A percentile compares a stretch with the other conserved stretches of the same genome.
phyloP scores from a whole-genome alignment of 2,797 vertebrate species.

The Squalus acanthias region DNA sequence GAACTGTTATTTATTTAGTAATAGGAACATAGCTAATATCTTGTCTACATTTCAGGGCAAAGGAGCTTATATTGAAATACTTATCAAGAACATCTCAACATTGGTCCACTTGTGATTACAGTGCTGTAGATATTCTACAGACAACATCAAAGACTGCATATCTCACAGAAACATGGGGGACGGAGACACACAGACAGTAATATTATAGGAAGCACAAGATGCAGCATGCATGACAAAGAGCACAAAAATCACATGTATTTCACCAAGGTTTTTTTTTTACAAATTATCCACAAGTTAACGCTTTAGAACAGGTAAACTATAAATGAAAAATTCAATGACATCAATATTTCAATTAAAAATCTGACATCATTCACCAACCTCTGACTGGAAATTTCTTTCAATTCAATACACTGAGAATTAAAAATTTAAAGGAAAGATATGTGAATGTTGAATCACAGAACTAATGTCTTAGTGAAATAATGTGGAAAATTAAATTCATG shows the following conservation, averaged over 20 bases:
- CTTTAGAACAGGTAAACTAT: neutral
- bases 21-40: constrained; percentile 63
- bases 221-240: constrained; percentile 62
- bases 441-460: no score
- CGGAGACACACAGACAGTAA: constrained; percentile 63
- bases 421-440: constrained; percentile 22
- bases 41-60: constrained; percentile 55
- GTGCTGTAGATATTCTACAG: constrained; percentile 44
- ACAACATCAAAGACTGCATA: constrained; percentile 53
- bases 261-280: no score
- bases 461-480: constrained; percentile 1
- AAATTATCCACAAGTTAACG: neutral
- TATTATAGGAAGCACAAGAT: constrained; percentile 61
- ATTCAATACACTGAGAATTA: neutral
- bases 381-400: neutral
- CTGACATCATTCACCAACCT: neutral
- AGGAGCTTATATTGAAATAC: constrained; percentile 64
- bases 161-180: constrained; percentile 59
- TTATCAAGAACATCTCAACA: constrained; percentile 68
- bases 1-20: constrained; percentile 49
- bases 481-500: neutral
- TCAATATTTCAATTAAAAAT: constrained; percentile 18
- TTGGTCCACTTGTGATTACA: constrained; percentile 53
- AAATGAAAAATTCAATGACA: neutral
- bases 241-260: constrained; percentile 40